These are phyloP conservation scores for Pristiophorus japonicus DNA, from an alignment of 2,113 vertebrate genomes.

Conservation along the genomic window DNA sequence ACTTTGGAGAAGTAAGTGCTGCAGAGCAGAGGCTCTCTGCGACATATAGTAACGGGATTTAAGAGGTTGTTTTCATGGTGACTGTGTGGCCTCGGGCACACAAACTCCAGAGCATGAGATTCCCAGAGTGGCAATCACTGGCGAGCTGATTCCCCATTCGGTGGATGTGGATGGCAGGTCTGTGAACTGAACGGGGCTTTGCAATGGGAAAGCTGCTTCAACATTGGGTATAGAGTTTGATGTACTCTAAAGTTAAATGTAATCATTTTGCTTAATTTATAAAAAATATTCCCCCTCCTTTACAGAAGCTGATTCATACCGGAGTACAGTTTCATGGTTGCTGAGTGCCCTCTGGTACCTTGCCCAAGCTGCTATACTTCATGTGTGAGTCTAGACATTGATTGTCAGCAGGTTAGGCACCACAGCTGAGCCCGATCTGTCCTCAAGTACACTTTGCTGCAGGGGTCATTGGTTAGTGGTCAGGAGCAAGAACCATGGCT, in stretches of 20 bases:
- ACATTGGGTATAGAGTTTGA: background rate
- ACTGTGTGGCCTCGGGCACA: background rate
- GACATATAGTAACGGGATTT: background rate
- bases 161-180: background rate
- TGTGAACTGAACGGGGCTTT: background rate
- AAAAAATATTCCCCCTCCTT: background rate
- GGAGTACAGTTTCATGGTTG: background rate
- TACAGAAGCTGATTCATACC: background rate
- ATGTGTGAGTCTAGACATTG: background rate
- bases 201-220: background rate
- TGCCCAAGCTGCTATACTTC: background rate
- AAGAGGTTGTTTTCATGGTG: background rate
- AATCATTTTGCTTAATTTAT: background rate
- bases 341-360: background rate
- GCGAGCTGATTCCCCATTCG: background rate
- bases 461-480: background rate
- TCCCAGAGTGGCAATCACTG: background rate
- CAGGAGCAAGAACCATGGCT: background rate
- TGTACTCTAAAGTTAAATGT: background rate
- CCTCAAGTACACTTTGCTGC: background rate
- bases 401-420: background rate
- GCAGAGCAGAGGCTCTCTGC: background rate
- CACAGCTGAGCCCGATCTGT: background rate
- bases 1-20: conserved; percentile 81
- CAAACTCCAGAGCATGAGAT: too few species aligned